Percentiles rank a stretch among this genome's conserved stretches.
Evolutionary conservation across 2,888 invertebrate species (phyloP).

Genomic region (Pandemis corylana): DNA sequence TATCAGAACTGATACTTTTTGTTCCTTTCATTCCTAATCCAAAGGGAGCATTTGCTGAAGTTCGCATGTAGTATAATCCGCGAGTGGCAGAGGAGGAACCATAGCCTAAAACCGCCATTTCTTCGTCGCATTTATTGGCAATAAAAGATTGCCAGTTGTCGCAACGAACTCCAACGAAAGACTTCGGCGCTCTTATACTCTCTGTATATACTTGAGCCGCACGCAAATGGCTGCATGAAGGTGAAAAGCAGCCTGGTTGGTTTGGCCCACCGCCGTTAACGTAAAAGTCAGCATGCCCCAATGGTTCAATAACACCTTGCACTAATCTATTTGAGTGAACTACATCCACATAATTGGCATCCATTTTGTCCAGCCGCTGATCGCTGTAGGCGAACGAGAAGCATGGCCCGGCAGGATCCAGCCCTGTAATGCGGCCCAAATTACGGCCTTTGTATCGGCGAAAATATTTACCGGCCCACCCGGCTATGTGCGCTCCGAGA

Average conservation of each 20-base stretch:
- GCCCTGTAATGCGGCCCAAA: conserved; percentile 77
- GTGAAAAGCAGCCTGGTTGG: conserved; percentile 88
- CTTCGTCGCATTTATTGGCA: conserved; percentile 65
- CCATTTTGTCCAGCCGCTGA: conserved; percentile 74
- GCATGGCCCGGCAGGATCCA: conserved; percentile 82
- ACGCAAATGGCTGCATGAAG: conserved; percentile 78
- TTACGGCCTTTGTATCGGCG: conserved; percentile 67
- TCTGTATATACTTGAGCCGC: conserved; percentile 77
- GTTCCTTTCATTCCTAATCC: conserved; percentile 76
- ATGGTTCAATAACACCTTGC: conserved; percentile 80
- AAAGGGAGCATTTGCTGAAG: conserved; percentile 66
- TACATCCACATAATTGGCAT: conserved; percentile 77
- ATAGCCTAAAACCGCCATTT: conserved; percentile 74
- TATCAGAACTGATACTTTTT: conserved; percentile 55
- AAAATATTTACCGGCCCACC: conserved; percentile 80
- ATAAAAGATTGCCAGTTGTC: conserved; percentile 74
- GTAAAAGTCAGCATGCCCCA: conserved; percentile 91
- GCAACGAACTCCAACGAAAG: conserved; percentile 72
- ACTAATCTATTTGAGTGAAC: conserved; percentile 77
- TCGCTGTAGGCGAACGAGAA: conserved; percentile 74
- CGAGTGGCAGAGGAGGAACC: conserved; percentile 74
- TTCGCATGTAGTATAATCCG: conserved; percentile 77
- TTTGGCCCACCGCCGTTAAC: conserved; percentile 89
- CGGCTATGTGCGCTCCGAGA: conserved; percentile 85
- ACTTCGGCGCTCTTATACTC: conserved; percentile 71